Base-by-base conservation (phyloP, 2,113 vertebrate species). In the Varanus komodoensis region DNA sequence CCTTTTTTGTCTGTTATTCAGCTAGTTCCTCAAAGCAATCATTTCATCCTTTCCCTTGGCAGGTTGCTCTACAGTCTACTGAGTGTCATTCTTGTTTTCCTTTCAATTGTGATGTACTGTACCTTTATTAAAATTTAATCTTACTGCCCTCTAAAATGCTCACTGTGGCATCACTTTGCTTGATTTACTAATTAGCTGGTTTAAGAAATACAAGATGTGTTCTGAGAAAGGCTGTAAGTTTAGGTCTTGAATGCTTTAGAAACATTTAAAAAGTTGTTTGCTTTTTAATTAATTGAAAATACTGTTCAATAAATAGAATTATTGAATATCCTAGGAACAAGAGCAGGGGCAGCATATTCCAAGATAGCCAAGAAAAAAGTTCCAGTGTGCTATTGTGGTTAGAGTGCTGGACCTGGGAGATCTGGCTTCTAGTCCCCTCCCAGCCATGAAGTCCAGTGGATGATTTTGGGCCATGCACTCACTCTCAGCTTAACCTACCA, bases 121-220 rank as follows among this genome's bases (percentile, higher is more conserved):
- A 15, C 14, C 15, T 0, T 54, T 89, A 75, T 73, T 82, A 82
- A 87, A 91, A 81, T 87, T 29, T 4, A 2, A 11, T 15, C 23
- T 86, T 54, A 1, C 34, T 88, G 4, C 19, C 0, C 23, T 2
- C 19, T 32, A 32, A 92, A 54, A 82, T 88, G 12, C 91, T 29
- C 61, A 25, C 61, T 86, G 84, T 83, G 68, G 92, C 82, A 52
- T 92, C 25, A 34, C 82, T 73, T 85, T 89, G 44, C 86, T 93
- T 93, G 89, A 82, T 87, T 92, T 4, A 78, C 73, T 91, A 87
- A 93, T 92, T 92, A 89, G 32, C 73, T 94, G 69, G 32, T 92
- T 92, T 87, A 4, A 34, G 32, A 75, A 75, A 19, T 38, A 52
- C 3, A 80, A 44, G 44, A 25, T 27, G 19, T 79, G 23, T 74